Conservation (phyloP, 2,888 invertebrate genomes). For the Diaperis boleti region DNA sequence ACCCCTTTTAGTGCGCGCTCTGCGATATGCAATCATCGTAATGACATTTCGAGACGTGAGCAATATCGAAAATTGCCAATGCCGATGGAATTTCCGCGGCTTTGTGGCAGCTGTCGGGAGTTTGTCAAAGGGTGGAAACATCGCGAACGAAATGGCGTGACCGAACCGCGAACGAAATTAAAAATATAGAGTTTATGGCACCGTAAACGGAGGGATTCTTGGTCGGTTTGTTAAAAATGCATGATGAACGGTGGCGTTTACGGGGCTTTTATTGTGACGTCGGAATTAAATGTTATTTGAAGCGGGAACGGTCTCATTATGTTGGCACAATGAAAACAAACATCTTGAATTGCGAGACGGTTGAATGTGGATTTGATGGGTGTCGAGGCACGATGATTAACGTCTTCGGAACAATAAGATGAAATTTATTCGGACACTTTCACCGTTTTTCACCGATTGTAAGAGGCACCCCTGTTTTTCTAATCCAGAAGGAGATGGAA, state of each 20-base stretch:
- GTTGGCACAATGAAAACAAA: not conserved
- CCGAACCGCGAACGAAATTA: not conserved
- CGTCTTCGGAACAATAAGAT: too few relatives aligned
- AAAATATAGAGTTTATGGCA: not conserved
- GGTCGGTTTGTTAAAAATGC: not conserved
- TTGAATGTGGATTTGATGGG: too few relatives aligned
- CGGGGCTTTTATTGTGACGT: not conserved
- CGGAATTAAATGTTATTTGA: not conserved
- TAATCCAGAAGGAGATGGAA: too few relatives aligned
- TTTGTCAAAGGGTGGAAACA: not conserved
- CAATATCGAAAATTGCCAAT: not conserved
- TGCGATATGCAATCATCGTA: constrained; percentile 28
- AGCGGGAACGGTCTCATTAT: not conserved
- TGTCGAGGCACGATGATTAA: not conserved
- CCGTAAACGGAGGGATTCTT: not conserved
- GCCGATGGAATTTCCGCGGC: not conserved
- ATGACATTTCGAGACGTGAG: constrained; percentile 16
- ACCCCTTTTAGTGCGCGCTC: constrained; percentile 27
- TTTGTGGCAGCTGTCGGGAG: not conserved
- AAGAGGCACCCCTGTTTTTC: too few relatives aligned
- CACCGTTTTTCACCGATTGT: too few relatives aligned
- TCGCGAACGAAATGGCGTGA: not conserved
- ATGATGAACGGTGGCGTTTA: constrained; percentile 1
- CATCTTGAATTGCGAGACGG: too few relatives aligned
- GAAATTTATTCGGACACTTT: too few relatives aligned